Conservation (phyloP, 1,140 invertebrate species). For the Mamestra configurata region DNA sequence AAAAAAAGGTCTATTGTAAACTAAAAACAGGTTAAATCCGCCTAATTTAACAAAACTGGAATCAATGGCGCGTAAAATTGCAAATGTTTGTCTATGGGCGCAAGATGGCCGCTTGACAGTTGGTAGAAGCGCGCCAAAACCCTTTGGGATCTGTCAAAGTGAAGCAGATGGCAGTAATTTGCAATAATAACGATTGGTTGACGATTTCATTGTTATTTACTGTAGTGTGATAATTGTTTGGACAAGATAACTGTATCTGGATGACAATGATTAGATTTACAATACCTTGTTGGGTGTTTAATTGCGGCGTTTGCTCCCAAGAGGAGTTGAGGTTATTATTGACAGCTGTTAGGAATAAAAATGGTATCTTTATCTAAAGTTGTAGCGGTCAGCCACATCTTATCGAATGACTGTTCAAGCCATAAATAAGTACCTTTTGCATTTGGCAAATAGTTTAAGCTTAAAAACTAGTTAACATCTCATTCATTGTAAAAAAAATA, state of each 20-base stretch:
- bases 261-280: slow-evolving; percentile 34
- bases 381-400: too few relatives aligned
- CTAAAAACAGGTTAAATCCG: slow-evolving; percentile 70
- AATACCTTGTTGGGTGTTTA: slow-evolving; percentile 8
- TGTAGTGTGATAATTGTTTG: slow-evolving; percentile 79
- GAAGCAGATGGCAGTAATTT: slow-evolving; percentile 80
- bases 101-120: slow-evolving; percentile 79
- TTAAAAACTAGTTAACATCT: too few relatives aligned
- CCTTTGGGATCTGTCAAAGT: slow-evolving; percentile 80
- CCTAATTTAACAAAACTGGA: slow-evolving; percentile 79
- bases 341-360: background rate
- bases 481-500: too few relatives aligned
- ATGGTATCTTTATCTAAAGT: too few relatives aligned
- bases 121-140: slow-evolving; percentile 78
- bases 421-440: too few relatives aligned
- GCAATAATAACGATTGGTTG: slow-evolving; percentile 74
- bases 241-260: slow-evolving; percentile 60
- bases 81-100: slow-evolving; percentile 77
- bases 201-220: slow-evolving; percentile 79
- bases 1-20: slow-evolving; percentile 30
- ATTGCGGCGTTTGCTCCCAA: slow-evolving; percentile 5
- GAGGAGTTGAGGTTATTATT: background rate
- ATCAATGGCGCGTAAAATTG: slow-evolving; percentile 83
- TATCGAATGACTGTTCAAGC: too few relatives aligned
- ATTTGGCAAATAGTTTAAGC: too few relatives aligned